Evolutionary conservation across 2,888 invertebrate genomes (phyloP).

Genomic region (Cataglyphis livida): DNA sequence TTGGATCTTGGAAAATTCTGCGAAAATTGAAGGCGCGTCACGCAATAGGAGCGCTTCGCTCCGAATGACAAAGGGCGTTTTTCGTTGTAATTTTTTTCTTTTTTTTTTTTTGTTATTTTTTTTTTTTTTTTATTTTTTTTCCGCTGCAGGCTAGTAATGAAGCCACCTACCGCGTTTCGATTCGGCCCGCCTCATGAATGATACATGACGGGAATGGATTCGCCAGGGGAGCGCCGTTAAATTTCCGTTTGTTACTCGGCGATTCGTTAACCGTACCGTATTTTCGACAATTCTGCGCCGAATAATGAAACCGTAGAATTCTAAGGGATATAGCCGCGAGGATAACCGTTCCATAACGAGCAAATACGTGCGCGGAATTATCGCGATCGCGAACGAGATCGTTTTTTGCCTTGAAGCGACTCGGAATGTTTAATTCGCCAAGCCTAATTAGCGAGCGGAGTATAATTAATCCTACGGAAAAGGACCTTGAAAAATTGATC

Average conservation of each 20-base stretch:
- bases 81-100: neutral
- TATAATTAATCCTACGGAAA: slow-evolving; percentile 15
- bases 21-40: slow-evolving; percentile 1
- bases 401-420: neutral
- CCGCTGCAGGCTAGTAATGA: slow-evolving; percentile 10
- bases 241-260: slow-evolving; percentile 34
- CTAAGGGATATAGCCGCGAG: neutral
- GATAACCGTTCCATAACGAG: neutral
- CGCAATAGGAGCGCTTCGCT: neutral
- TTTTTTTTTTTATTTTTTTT: neutral
- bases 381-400: neutral
- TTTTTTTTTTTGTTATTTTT: neutral
- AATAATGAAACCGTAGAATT: slow-evolving; percentile 11
- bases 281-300: slow-evolving; percentile 27
- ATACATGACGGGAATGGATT: slow-evolving; percentile 44
- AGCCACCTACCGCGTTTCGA: slow-evolving; percentile 1
- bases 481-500: slow-evolving; percentile 21
- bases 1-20: neutral
- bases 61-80: neutral
- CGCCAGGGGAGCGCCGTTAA: slow-evolving; percentile 1
- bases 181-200: slow-evolving; percentile 48
- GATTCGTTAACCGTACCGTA: slow-evolving; percentile 37
- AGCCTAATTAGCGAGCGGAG: neutral
- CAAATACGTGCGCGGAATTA: neutral
- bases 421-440: slow-evolving; percentile 17